Conservation (phyloP, 2,797 vertebrate genomes). For the Synanceia verrucosa region DNA sequence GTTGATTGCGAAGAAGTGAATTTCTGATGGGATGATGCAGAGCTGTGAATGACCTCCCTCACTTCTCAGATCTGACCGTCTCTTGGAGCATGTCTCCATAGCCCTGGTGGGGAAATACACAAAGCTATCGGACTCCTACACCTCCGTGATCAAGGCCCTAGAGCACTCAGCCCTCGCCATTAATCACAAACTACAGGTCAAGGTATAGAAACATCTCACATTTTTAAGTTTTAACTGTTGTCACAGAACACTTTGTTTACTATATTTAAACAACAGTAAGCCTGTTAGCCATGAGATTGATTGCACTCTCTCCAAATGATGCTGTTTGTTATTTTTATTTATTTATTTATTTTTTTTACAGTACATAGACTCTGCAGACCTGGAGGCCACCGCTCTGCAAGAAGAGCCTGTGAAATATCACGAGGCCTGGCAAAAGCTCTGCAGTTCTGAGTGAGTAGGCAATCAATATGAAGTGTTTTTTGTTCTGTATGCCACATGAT, state of each 20-base stretch:
- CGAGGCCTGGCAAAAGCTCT: slow-evolving; percentile 96
- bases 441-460: slow-evolving; percentile 90
- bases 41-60: neutral
- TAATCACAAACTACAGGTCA: slow-evolving; percentile 94
- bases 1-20: neutral
- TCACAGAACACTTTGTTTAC: neutral
- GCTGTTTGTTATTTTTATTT: too few species aligned
- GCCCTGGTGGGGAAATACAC: slow-evolving; percentile 97
- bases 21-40: neutral
- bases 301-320: slow-evolving; percentile 3
- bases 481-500: slow-evolving; percentile 30
- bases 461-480: neutral
- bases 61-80: slow-evolving; percentile 87
- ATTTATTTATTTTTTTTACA: slow-evolving; percentile 66
- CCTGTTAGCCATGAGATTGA: slow-evolving; percentile 1
- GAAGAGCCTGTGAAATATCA: slow-evolving; percentile 95
- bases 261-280: neutral
- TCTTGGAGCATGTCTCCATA: slow-evolving; percentile 91
- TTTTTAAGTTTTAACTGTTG: neutral
- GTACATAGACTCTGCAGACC: slow-evolving; percentile 94
- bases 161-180: slow-evolving; percentile 96
- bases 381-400: slow-evolving; percentile 86
- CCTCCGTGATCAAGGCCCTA: slow-evolving; percentile 95
- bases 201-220: slow-evolving; percentile 78
- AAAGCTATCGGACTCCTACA: slow-evolving; percentile 94